Base-by-base conservation (phyloP, 1,140 invertebrate species). In the Drosophila pallidifrons region DNA sequence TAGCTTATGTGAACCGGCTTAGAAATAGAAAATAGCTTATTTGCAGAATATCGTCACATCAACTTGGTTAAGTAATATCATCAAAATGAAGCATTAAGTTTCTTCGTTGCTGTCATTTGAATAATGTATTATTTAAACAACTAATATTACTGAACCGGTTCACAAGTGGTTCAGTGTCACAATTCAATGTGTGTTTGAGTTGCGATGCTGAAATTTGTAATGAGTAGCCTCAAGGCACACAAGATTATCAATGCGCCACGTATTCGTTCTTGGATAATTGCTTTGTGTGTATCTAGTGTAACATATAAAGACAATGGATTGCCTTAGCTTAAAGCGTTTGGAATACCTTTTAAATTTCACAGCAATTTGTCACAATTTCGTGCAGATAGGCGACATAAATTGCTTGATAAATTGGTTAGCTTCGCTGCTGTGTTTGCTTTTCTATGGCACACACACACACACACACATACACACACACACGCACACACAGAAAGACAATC, bases 391-490 rank as follows among this genome's bases (percentile, higher is more conserved):
- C 57, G 28, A 35, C 43, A 71, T 10, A 77, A 70, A 70, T 76
- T 61, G 66, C 73, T 64, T 70, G 60, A 79, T 58, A 61, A 61
- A 70, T 70, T 70, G 35, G 35, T 63, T 54, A 20, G 32, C 51
- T 13, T n/a, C 28, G 32, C 16, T 16, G 58, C 13, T 25, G 20
- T 58, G 20, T 58, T 58, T 28, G 16, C 60, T 25, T 16, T 16
- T n/a, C n/a, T 16, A 25, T 5, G 5, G 8, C 11, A 45, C 32
- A 46, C 57, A 47, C 25, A 41, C 35, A 45, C n/a, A n/a, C n/a
- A n/a, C n/a, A n/a, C n/a, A n/a, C n/a, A n/a, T 38, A 52, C 7
- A 15, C 11, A 20, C 43, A 57, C 16, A 52, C 58, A 41, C 32
- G 43, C 16, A 45, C 55, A 41, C 35, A 43, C 35, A 5, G 6